phyloP scores from a whole-genome alignment of 2,113 vertebrate genomes.

The Climacteris rufus region DNA sequence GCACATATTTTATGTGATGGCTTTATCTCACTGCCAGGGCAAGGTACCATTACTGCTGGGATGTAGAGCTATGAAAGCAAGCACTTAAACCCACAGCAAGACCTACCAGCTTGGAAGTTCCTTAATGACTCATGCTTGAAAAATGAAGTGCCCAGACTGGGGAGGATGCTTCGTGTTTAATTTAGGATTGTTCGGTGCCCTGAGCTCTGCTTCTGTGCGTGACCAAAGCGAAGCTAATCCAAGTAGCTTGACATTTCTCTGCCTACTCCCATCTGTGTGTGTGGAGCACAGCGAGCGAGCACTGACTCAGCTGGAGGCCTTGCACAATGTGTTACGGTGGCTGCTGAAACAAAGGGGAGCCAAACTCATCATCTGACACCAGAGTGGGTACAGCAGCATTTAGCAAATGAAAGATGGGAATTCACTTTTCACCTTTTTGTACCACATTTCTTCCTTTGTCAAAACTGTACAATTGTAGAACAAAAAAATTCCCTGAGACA shows the following conservation, averaged over 20 bases:
- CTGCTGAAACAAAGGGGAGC: slow-evolving; percentile 20
- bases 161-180: not conserved
- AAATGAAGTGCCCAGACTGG: not conserved
- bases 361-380: not conserved
- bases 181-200: not conserved
- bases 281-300: not conserved
- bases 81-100: not conserved
- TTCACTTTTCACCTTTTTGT: not conserved
- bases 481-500: not conserved
- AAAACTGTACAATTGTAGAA: not conserved
- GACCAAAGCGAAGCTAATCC: slow-evolving; percentile 38
- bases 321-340: not conserved
- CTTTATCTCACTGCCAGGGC: not conserved
- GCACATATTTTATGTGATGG: not conserved
- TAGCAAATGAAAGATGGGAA: not conserved
- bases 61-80: not conserved
- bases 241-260: slow-evolving; percentile 51
- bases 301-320: slow-evolving; percentile 44
- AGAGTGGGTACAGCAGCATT: not conserved
- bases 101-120: not conserved
- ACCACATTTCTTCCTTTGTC: not conserved
- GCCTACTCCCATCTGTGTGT: slow-evolving; percentile 48
- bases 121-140: not conserved
- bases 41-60: not conserved
- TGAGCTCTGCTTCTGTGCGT: not conserved